Percentiles rank a stretch among this genome's conserved stretches.
Evolutionary conservation across 2,888 invertebrate species (phyloP).

Genomic region (Cephus spinipes): DNA sequence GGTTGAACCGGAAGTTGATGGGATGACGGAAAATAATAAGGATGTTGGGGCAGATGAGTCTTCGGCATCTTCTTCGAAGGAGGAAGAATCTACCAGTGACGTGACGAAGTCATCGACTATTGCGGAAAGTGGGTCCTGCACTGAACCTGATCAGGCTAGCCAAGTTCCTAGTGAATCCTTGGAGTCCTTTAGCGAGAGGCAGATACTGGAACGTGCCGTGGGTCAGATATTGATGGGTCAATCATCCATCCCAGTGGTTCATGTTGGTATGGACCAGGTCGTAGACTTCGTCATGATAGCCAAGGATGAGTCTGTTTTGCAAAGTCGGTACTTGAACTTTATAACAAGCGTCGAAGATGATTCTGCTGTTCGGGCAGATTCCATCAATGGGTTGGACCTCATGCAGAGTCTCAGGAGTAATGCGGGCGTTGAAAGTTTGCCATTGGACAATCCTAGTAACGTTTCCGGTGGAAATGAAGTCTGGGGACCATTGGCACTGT

Average conservation of each 20-base stretch:
- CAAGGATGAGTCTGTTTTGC: conserved; percentile 37
- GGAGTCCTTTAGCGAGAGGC: background rate
- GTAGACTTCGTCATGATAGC: conserved; percentile 40
- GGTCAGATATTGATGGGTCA: conserved; percentile 1
- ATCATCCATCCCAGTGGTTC: conserved; percentile 22
- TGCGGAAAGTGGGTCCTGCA: background rate
- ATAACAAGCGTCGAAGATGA: conserved; percentile 55
- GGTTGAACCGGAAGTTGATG: background rate
- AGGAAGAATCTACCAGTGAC: background rate
- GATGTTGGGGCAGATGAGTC: background rate
- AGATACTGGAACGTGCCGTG: background rate
- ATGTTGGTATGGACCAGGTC: conserved; percentile 27
- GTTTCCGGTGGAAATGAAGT: conserved; percentile 24
- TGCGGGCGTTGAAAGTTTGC: conserved; percentile 7
- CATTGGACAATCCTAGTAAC: conserved; percentile 15
- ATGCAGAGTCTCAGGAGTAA: conserved; percentile 9
- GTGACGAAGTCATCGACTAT: background rate
- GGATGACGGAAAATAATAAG: background rate
- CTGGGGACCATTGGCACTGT: conserved; percentile 42
- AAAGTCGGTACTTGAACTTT: conserved; percentile 51
- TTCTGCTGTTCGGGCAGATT: conserved; percentile 3
- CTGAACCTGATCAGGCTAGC: background rate
- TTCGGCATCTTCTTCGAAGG: background rate
- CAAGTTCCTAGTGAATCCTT: background rate
- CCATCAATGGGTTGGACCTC: conserved; percentile 1